Conservation (phyloP, 2,888 invertebrate species). For the Synanthedon andrenaeformis region DNA sequence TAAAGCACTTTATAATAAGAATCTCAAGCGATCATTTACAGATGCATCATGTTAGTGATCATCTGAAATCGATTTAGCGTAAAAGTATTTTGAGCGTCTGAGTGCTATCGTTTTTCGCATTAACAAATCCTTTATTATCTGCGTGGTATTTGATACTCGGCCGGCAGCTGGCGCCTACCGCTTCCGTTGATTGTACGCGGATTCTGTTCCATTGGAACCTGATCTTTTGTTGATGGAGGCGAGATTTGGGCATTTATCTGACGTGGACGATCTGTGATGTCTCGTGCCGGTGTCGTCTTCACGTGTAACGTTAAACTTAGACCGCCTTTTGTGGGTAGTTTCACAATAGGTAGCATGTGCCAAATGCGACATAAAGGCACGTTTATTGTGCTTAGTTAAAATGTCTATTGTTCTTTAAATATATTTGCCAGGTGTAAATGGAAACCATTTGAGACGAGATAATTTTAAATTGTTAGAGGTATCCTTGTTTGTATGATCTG, state of each 20-base stretch:
- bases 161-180: slow-evolving; percentile 62
- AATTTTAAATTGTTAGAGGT: too few relatives aligned
- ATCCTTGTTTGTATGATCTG: too few relatives aligned
- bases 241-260: slow-evolving; percentile 49
- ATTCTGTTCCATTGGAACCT: slow-evolving; percentile 43
- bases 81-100: slow-evolving; percentile 49
- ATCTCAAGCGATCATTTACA: too few relatives aligned
- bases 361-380: slow-evolving; percentile 17
- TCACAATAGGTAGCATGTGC: slow-evolving; percentile 44
- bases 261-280: slow-evolving; percentile 40
- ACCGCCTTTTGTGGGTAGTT: slow-evolving; percentile 48
- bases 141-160: slow-evolving; percentile 45
- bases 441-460: too few relatives aligned
- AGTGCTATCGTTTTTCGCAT: slow-evolving; percentile 50
- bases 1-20: too few relatives aligned
- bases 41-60: background rate
- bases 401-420: too few relatives aligned
- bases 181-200: slow-evolving; percentile 50
- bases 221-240: slow-evolving; percentile 64
- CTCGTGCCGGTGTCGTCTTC: slow-evolving; percentile 56
- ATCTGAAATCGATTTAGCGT: slow-evolving; percentile 48
- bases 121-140: slow-evolving; percentile 57
- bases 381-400: background rate
- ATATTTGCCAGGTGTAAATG: too few relatives aligned
- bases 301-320: slow-evolving; percentile 40